Base-by-base conservation (phyloP, 2,888 invertebrate species). In the Drosophila prolongata region DNA sequence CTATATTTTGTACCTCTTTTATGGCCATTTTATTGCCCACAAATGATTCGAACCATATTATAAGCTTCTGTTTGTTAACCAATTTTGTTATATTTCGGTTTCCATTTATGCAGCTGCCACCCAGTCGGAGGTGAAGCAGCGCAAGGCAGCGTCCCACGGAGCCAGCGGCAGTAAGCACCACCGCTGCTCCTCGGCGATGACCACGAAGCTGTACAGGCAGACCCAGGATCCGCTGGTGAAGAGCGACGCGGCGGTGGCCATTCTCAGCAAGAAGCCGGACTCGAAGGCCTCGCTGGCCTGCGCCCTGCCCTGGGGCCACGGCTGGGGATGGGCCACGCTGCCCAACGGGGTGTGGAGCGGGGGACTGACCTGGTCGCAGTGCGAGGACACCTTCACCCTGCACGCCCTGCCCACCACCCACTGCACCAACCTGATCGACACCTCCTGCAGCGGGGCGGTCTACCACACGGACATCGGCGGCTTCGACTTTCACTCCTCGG, bases 311-410 rank as follows among this genome's bases (percentile, higher is more conserved):
- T 96, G 95, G 95, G 95, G 95, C 5, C 95, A 95, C 81, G 95
- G 95, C 50, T 95, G 95, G 95, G 95, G 95, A 2, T 95, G 95
- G 95, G 95, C 95, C 60, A 95, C 94, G 13, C 89, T 95, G 82
- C 94, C 94, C 11, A 95, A 94, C 68, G 94, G 94, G 9, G 94
- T 94, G 2, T 94, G 94, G 94, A 94, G 94, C 80, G 94, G 94
- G 87, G 94, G 94, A 42, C 91, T 95, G 6, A 94, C 94, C 64
- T 95, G 94, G 94, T 94, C 95, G 1, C 95, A 95, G 90, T 94
- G 94, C 67, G 94, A 95, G 47, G 94, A 94, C n/a, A 94, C 94
- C 82, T 95, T 95, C 89, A 94, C 94, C 2, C 93, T 95, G 44
- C 94, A 95, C 88, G 95, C 94, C 40, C 93, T 94, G 93, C 94